Percentiles rank a stretch among this genome's conserved stretches.
These are phyloP conservation scores for Neotoma lepida DNA, from an alignment of 2,113 vertebrate genomes.

Conservation along the genomic window DNA sequence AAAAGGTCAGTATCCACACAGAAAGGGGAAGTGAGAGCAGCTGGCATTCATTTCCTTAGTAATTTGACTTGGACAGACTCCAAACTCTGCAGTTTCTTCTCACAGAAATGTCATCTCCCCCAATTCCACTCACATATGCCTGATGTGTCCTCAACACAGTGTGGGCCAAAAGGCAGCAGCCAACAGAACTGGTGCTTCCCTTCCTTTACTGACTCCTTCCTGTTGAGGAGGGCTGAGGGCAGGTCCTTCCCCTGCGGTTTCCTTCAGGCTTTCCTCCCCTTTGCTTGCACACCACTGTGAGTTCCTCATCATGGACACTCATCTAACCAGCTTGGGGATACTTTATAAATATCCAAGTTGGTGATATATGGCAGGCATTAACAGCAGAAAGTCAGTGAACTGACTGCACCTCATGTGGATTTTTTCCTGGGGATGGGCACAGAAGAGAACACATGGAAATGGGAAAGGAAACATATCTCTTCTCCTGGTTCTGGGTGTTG, in stretches of 20 bases:
- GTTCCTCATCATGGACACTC: neutral
- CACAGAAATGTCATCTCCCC: neutral
- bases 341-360: neutral
- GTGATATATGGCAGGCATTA: fast-evolving
- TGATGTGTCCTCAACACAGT: neutral
- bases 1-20: fast-evolving
- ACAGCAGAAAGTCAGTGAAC: neutral
- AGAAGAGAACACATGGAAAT: neutral
- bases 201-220: neutral
- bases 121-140: neutral
- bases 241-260: fast-evolving
- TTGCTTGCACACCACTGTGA: fast-evolving
- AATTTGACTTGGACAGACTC: neutral
- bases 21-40: neutral
- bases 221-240: fast-evolving
- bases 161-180: neutral
- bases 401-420: no score
- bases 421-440: neutral
- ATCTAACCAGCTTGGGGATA: no score
- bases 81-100: neutral
- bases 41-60: neutral
- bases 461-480: neutral
- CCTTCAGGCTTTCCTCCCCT: fast-evolving
- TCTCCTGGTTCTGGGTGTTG: neutral
- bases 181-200: neutral